Evolutionary conservation across 2,797 vertebrate species (phyloP).

Genomic region (Distichodus sexfasciatus): DNA sequence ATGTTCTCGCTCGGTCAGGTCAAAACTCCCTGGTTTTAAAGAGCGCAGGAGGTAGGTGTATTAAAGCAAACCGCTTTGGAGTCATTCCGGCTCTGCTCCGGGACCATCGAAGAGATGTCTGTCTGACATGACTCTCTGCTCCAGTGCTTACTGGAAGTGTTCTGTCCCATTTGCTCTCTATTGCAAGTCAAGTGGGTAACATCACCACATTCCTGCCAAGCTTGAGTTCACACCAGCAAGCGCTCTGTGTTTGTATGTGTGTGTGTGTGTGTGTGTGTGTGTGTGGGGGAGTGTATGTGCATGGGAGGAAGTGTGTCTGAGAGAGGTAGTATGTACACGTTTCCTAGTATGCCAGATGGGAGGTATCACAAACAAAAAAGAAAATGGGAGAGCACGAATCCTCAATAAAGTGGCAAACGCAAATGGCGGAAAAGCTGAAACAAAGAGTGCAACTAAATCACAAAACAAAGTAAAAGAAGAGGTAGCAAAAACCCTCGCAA

Average conservation of each 20-base stretch:
- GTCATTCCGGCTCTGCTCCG: background rate
- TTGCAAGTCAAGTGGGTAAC: constrained; percentile 17
- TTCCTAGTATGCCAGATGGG: no score
- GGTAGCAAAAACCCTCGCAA: background rate
- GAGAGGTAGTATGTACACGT: no score
- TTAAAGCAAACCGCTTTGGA: constrained; percentile 16
- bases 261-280: background rate
- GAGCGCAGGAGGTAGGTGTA: constrained; percentile 3
- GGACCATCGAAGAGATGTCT: background rate
- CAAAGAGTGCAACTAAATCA: background rate
- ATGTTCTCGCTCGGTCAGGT: background rate
- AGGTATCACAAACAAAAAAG: background rate
- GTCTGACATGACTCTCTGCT: background rate
- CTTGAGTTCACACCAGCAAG: constrained; percentile 19
- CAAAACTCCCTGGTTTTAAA: constrained; percentile 4
- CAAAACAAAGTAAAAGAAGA: background rate
- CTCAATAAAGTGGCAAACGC: background rate
- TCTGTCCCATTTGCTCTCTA: background rate
- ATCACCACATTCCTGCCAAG: background rate
- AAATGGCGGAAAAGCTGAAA: background rate
- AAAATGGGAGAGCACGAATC: background rate
- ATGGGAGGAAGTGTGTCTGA: no score
- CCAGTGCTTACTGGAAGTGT: background rate
- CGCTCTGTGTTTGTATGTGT: background rate
- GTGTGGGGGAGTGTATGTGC: background rate